These are phyloP conservation scores for Rhincodon typus DNA, from an alignment of 2,797 vertebrate genomes.

Conservation along the genomic window DNA sequence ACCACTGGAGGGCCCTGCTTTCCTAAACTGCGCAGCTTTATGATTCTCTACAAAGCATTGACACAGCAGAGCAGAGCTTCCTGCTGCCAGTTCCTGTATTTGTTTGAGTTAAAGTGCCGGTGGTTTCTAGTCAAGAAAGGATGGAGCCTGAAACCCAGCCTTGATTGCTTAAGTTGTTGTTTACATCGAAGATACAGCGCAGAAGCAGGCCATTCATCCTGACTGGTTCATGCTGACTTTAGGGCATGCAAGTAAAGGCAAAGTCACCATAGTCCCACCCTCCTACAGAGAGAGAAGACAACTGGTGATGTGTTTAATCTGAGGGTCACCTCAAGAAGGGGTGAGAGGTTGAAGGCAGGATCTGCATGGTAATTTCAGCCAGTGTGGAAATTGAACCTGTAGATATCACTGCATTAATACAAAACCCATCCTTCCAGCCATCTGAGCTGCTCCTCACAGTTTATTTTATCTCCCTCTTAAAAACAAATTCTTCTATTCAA, in stretches of 20 bases:
- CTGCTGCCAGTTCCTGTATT: not conserved
- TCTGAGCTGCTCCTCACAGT: not conserved
- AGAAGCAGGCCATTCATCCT: not conserved
- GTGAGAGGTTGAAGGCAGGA: no score
- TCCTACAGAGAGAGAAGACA: no score
- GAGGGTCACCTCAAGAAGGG: no score
- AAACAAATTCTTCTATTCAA: not conserved
- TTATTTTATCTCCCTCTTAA: not conserved
- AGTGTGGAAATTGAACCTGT: no score
- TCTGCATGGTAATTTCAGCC: no score
- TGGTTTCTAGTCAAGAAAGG: not conserved
- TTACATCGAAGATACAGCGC: not conserved
- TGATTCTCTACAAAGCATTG: not conserved
- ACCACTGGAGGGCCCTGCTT: conserved; percentile 13
- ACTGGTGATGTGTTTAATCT: no score
- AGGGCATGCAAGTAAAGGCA: no score
- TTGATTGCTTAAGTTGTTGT: not conserved
- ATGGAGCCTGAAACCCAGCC: not conserved
- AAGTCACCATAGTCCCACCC: no score
- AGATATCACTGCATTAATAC: no score
- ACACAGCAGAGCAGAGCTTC: not conserved
- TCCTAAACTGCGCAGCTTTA: not conserved
- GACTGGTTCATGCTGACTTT: not conserved
- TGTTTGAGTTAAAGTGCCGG: not conserved
- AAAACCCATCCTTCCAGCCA: no score